These are phyloP conservation scores for Drosophila obscura DNA, from an alignment of 1,140 invertebrate genomes.

Conservation along the genomic window DNA sequence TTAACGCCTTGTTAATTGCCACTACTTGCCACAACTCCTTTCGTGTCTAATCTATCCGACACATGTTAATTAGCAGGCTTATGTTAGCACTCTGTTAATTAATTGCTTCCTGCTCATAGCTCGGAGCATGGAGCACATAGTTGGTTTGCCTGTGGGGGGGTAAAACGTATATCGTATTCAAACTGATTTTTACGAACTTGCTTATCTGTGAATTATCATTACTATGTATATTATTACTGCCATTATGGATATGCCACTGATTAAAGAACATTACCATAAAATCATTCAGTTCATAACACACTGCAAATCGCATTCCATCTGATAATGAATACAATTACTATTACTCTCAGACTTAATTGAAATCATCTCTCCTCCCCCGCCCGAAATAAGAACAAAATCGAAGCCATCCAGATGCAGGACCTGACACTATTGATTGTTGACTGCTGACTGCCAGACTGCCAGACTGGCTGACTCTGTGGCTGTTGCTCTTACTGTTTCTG, in stretches of 20 bases:
- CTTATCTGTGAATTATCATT: too few relatives aligned
- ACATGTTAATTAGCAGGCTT: slow-evolving; percentile 39
- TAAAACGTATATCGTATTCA: slow-evolving; percentile 2
- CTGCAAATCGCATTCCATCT: slow-evolving; percentile 23
- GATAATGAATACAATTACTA: slow-evolving; percentile 48
- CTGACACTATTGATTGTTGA: slow-evolving; percentile 33
- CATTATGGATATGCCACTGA: slow-evolving; percentile 20
- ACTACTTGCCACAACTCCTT: slow-evolving; percentile 31
- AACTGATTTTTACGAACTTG: too few relatives aligned
- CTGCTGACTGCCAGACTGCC: slow-evolving; percentile 9
- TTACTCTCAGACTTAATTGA: slow-evolving; percentile 41
- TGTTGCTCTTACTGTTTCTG: background rate
- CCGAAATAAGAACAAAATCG: slow-evolving; percentile 14
- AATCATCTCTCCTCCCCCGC: slow-evolving; percentile 12
- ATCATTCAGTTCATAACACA: slow-evolving; percentile 37
- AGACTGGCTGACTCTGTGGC: too few relatives aligned
- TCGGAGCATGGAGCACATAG: background rate
- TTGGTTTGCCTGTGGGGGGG: background rate
- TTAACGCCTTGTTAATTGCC: slow-evolving; percentile 32
- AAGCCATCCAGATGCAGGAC: slow-evolving; percentile 6
- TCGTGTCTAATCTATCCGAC: slow-evolving; percentile 36
- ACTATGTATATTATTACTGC: too few relatives aligned
- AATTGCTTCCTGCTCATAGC: slow-evolving; percentile 25
- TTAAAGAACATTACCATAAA: slow-evolving; percentile 34
- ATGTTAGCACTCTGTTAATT: slow-evolving; percentile 35